These are phyloP conservation scores for Bursaphelenchus okinawaensis DNA, from an alignment of 2,888 invertebrate genomes.

Conservation along the genomic window DNA sequence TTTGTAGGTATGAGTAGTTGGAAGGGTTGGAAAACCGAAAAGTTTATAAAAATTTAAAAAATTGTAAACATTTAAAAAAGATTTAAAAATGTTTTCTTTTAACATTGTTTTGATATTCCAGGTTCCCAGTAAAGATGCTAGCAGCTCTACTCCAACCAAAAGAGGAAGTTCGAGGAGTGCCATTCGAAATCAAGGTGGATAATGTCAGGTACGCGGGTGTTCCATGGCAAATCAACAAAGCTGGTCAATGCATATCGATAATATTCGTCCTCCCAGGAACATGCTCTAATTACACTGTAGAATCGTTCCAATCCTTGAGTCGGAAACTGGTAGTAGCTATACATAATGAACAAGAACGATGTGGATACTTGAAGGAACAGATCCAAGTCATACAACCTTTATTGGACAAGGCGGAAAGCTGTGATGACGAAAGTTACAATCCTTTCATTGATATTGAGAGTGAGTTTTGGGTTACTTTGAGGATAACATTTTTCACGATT, in stretches of 20 bases:
- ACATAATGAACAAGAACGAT: slow-evolving; percentile 34
- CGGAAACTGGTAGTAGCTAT: slow-evolving; percentile 39
- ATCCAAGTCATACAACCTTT: slow-evolving; percentile 10
- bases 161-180: slow-evolving; percentile 28
- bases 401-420: neutral
- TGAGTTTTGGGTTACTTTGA: too few relatives aligned
- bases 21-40: too few relatives aligned
- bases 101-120: too few relatives aligned
- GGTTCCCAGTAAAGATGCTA: slow-evolving; percentile 39
- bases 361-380: slow-evolving; percentile 35
- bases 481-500: too few relatives aligned
- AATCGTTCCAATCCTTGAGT: slow-evolving; percentile 40
- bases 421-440: neutral
- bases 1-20: slow-evolving; percentile 1
- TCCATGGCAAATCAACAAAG: slow-evolving; percentile 31
- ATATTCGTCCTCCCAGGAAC: slow-evolving; percentile 39
- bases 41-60: too few relatives aligned
- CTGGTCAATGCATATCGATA: slow-evolving; percentile 29
- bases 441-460: neutral
- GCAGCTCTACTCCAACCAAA: slow-evolving; percentile 39
- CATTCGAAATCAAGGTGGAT: slow-evolving; percentile 41
- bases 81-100: too few relatives aligned
- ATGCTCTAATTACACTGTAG: slow-evolving; percentile 36
- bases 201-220: slow-evolving; percentile 45
- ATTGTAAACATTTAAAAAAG: too few relatives aligned